Percentiles rank a stretch among this genome's conserved stretches.
Conservation (phyloP, 2,113 vertebrate species). For the Dascyllus trimaculatus region DNA sequence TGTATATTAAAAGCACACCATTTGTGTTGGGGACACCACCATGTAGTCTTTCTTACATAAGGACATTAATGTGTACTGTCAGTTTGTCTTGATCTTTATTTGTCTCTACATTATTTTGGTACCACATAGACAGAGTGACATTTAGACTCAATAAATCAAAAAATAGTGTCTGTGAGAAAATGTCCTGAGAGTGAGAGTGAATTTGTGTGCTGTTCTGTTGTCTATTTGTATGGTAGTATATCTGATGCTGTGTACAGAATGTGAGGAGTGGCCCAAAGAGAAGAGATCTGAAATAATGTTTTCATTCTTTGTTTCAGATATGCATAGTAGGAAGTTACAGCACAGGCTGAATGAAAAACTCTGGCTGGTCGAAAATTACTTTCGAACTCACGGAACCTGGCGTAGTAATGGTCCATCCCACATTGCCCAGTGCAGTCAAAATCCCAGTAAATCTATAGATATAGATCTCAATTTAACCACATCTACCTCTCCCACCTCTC, state of each 20-base stretch:
- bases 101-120: conserved; percentile 33
- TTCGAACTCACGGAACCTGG: conserved; percentile 87
- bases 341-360: conserved; percentile 88
- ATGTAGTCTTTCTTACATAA: neutral
- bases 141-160: conserved; percentile 60
- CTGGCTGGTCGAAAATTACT: conserved; percentile 87
- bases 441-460: conserved; percentile 81
- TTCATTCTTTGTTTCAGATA: conserved; percentile 90
- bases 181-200: conserved; percentile 42
- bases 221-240: conserved; percentile 56
- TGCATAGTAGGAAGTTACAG: conserved; percentile 89
- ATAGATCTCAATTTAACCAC: conserved; percentile 71
- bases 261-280: conserved; percentile 86
- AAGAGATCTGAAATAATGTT: conserved; percentile 91
- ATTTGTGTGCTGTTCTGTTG: conserved; percentile 62
- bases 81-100: conserved; percentile 29
- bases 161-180: conserved; percentile 36
- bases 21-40: neutral
- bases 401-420: conserved; percentile 85
- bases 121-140: conserved; percentile 23
- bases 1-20: conserved; percentile 11
- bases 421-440: conserved; percentile 80
- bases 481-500: conserved; percentile 63
- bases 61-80: conserved; percentile 12
- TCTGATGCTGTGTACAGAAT: conserved; percentile 68